Evolutionary conservation across 2,888 invertebrate genomes (phyloP).

Genomic region (Lathronympha strigana): DNA sequence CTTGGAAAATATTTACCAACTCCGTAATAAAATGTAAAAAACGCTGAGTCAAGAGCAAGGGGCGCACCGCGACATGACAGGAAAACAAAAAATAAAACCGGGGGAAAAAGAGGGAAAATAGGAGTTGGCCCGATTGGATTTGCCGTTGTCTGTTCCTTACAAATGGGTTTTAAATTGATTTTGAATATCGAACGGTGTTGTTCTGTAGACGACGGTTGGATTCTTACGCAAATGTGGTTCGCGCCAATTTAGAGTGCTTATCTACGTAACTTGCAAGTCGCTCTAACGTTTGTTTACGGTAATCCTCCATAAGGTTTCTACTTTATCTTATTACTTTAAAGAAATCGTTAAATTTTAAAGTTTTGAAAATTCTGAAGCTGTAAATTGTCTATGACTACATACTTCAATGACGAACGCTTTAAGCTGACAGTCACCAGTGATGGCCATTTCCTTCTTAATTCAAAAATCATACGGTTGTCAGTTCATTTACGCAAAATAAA

Average conservation of each 20-base stretch:
- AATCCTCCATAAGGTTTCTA: background rate
- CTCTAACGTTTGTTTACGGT: background rate
- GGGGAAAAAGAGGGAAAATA: slow-evolving; percentile 67
- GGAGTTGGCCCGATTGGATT: slow-evolving; percentile 78
- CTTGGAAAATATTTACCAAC: slow-evolving; percentile 80
- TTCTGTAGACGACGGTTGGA: slow-evolving; percentile 48
- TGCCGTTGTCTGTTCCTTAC: slow-evolving; percentile 81
- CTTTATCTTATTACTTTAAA: too few relatives aligned
- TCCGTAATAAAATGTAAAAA: slow-evolving; percentile 79
- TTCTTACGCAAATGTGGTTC: slow-evolving; percentile 25
- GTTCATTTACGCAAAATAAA: too few relatives aligned
- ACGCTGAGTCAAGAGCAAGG: slow-evolving; percentile 80
- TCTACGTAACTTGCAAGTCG: slow-evolving; percentile 5
- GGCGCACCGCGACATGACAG: slow-evolving; percentile 81
- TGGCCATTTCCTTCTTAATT: too few relatives aligned
- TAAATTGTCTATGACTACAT: too few relatives aligned
- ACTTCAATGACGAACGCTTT: too few relatives aligned
- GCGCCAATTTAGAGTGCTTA: slow-evolving; percentile 23
- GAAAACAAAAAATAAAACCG: slow-evolving; percentile 67
- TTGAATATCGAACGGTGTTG: slow-evolving; percentile 71
- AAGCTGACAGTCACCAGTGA: too few relatives aligned
- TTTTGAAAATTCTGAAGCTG: too few relatives aligned
- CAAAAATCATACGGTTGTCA: too few relatives aligned
- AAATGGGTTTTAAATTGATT: slow-evolving; percentile 82
- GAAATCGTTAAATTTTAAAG: too few relatives aligned